phyloP scores from a whole-genome alignment of 2,888 invertebrate genomes.

The Ommatoiulus sabulosus region DNA sequence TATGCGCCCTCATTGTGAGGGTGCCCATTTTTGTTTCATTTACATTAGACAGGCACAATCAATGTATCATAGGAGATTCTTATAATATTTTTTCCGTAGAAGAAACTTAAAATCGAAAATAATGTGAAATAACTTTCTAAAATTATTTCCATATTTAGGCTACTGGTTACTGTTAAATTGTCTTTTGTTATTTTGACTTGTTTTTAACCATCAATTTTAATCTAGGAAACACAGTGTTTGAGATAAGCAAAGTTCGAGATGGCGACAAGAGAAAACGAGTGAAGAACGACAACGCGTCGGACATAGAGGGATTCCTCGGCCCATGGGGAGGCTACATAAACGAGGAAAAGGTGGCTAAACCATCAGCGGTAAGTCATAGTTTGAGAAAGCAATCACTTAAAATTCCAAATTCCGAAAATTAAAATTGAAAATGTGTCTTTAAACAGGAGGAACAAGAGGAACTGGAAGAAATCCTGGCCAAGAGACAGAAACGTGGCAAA shows the following conservation, averaged over 20 bases:
- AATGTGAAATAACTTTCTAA: too few relatives aligned
- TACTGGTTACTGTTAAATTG: too few relatives aligned
- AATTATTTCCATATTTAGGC: too few relatives aligned
- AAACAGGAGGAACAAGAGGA: conserved; percentile 87
- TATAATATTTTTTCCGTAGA: too few relatives aligned
- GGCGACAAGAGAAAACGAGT: conserved; percentile 84
- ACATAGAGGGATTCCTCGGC: conserved; percentile 94
- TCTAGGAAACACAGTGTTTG: conserved; percentile 81
- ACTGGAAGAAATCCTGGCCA: conserved; percentile 92
- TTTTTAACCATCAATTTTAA: not conserved
- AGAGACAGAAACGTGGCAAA: conserved; percentile 88
- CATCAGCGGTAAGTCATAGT: conserved; percentile 75
- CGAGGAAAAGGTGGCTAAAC: conserved; percentile 88
- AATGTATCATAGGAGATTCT: too few relatives aligned
- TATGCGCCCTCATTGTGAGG: too few relatives aligned
- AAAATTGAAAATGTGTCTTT: not conserved
- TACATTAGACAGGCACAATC: too few relatives aligned
- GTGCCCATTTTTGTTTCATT: too few relatives aligned
- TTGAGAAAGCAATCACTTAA: not conserved
- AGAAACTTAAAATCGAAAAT: too few relatives aligned
- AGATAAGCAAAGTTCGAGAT: conserved; percentile 78
- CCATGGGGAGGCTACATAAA: conserved; percentile 97
- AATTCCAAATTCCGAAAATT: not conserved
- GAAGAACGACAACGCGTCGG: conserved; percentile 89
- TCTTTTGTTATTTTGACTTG: not conserved